Evolutionary conservation across 2,797 vertebrate genomes (phyloP), one percentile per base, ranked within the genome.

Genomic region (Centropyge bicolor): DNA sequence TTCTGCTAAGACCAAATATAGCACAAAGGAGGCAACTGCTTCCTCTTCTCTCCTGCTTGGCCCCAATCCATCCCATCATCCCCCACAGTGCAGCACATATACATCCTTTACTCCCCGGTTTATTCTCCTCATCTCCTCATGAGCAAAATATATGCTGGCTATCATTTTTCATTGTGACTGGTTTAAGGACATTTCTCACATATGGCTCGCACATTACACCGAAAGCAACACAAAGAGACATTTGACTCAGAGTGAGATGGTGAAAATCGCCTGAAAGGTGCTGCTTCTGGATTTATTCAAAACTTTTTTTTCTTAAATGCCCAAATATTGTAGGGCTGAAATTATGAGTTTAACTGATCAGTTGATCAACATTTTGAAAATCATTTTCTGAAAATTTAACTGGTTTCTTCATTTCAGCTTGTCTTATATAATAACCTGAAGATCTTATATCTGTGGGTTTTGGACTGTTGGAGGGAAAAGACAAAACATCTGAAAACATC

Each of bases 1-100:
- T 89, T 93, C 90, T 91, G 90, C 88, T 82, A 89, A 89, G 77
- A 91, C 93, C 94, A 94, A 95, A 95, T 94, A 94, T 94, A 95
- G 94, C 92, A 93, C 92, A 94, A 90, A 89, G 85, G 86, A 92
- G 89, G 80, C 86, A 91, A 91, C 87, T 67, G 93, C 94, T 93
- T 94, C 92, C 94, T 95, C 93, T 88, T 88, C 92, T 86, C 82
- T 88, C 66, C 86, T 78, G 89, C 87, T 89, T 85, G 81, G 91
- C 89, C 92, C 91, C 87, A 87, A 88, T 93, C 91, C 91, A 90
- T 90, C 74, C 81, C 86, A 75, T 81, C 84, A 78, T 86, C 88
- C 90, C 87, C 91, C 89, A 85, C 87, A 93, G 90, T 89, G 88
- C 92, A 89, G 92, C 83, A 84, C 85, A 84, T 86, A 83, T 83